phyloP scores from a whole-genome alignment of 2,113 vertebrate species.

The Alethe castanea region DNA sequence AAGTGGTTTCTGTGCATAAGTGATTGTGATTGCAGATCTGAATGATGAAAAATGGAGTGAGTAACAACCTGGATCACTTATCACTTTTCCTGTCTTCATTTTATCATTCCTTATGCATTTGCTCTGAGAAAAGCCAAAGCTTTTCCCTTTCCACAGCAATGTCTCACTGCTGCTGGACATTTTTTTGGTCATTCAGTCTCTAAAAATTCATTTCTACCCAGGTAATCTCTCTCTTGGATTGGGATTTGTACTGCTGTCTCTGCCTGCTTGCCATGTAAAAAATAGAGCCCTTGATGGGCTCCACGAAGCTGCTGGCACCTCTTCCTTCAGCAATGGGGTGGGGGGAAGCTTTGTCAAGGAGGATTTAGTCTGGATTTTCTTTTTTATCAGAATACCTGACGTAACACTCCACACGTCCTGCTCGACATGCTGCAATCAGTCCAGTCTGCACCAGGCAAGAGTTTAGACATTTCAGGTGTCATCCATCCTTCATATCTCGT shows the following conservation, averaged over 20 bases:
- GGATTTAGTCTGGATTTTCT: neutral
- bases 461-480: slow-evolving; percentile 50
- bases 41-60: slow-evolving; percentile 24
- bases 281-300: neutral
- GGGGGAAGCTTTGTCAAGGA: neutral
- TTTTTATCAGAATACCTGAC: slow-evolving; percentile 39
- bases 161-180: neutral
- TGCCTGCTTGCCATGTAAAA: neutral
- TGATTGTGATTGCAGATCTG: neutral
- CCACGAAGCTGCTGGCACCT: neutral
- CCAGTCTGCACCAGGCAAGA: neutral
- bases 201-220: neutral
- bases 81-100: neutral
- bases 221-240: neutral
- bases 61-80: neutral
- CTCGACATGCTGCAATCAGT: neutral
- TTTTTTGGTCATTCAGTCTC: neutral
- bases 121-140: neutral
- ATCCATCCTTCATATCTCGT: slow-evolving; percentile 56
- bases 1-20: neutral
- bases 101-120: neutral
- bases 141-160: neutral
- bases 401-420: slow-evolving; percentile 26
- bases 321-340: neutral
- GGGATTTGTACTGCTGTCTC: neutral